A percentile compares a stretch with the other conserved stretches of the same genome.
Evolutionary conservation across 1,140 invertebrate species (phyloP).

Genomic region (Diuraphis noxia): DNA sequence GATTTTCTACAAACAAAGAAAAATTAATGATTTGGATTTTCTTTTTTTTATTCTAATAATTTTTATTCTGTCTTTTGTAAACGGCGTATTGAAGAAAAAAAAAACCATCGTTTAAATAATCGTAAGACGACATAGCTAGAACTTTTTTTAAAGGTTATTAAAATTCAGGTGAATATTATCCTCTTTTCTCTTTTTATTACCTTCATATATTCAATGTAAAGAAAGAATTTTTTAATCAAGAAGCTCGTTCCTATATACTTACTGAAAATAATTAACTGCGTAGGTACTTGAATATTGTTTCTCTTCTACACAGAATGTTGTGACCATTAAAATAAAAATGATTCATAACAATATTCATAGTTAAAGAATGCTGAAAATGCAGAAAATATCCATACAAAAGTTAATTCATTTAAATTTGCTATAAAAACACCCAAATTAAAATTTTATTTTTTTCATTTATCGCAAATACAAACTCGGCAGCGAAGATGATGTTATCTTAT

Average conservation of each 20-base stretch:
- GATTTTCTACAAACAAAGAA: background rate
- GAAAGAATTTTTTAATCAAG: background rate
- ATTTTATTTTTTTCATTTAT: too few species aligned
- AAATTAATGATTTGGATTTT: background rate
- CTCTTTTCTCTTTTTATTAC: background rate
- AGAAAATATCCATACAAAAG: background rate
- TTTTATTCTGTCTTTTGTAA: background rate
- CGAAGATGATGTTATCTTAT: too few species aligned
- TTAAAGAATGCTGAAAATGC: background rate
- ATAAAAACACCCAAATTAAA: too few species aligned
- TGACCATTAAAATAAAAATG: background rate
- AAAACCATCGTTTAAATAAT: background rate
- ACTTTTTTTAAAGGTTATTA: background rate
- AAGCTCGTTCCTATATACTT: background rate
- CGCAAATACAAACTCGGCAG: too few species aligned
- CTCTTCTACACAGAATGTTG: background rate
- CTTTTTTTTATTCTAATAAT: background rate
- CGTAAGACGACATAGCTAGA: background rate
- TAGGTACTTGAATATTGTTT: background rate
- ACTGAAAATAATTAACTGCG: background rate
- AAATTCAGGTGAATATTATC: background rate
- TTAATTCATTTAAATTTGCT: too few species aligned
- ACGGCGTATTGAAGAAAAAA: background rate
- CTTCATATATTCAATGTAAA: background rate
- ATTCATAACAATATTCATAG: background rate